Evolutionary conservation across 2,797 vertebrate species (phyloP).

Genomic region (Spea hammondii): DNA sequence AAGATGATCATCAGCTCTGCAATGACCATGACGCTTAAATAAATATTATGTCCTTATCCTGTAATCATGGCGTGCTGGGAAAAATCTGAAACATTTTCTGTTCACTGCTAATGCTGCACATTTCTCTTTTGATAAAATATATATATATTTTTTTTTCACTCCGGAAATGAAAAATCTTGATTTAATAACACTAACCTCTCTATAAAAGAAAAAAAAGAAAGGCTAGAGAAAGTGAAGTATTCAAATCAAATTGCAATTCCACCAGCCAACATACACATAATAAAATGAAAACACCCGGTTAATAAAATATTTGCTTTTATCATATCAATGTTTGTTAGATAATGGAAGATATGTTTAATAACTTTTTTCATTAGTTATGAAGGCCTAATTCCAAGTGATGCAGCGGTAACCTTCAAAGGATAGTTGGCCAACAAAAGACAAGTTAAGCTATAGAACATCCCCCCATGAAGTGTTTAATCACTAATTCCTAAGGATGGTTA

Average conservation of each 20-base stretch:
- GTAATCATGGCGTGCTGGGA: constrained; percentile 31
- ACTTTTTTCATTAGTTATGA: neutral
- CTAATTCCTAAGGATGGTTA: too few species aligned
- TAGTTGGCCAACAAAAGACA: neutral
- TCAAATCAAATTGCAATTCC: constrained; percentile 20
- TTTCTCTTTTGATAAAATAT: constrained; percentile 22
- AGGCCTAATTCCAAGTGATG: neutral
- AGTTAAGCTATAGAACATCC: neutral
- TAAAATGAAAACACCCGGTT: constrained; percentile 27
- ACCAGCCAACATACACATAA: constrained; percentile 14
- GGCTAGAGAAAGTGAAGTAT: constrained; percentile 19
- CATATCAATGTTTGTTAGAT: constrained; percentile 22
- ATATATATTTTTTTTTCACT: constrained; percentile 2
- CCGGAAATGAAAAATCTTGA: constrained; percentile 29
- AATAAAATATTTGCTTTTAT: constrained; percentile 23
- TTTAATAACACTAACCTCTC: constrained; percentile 40
- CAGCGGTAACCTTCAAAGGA: constrained; percentile 3
- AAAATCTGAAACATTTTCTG: constrained; percentile 24
- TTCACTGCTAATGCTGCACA: constrained; percentile 8
- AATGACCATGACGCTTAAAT: constrained; percentile 18
- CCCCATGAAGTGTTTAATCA: neutral
- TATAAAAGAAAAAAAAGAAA: constrained; percentile 14
- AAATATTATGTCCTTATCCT: constrained; percentile 37
- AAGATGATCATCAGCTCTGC: constrained; percentile 31
- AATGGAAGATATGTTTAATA: constrained; percentile 31